These are phyloP conservation scores for Agraylea sexmaculata DNA, from an alignment of 1,140 invertebrate species.

Conservation along the genomic window DNA sequence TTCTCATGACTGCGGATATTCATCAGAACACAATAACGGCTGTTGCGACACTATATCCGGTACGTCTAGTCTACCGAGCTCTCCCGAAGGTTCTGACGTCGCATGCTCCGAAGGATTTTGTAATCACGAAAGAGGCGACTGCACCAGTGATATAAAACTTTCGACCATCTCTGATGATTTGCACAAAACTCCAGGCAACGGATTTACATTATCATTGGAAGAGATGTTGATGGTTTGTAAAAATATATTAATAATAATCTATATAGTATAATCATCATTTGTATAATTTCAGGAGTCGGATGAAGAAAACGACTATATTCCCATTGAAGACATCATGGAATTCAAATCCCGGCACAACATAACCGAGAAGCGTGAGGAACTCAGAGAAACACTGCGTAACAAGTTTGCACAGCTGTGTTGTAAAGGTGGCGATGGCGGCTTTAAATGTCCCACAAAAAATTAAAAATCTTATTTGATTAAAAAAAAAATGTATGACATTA, in stretches of 20 bases:
- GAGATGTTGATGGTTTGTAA: conserved; percentile 57
- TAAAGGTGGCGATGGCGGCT: conserved; percentile 33
- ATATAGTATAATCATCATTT: conserved; percentile 14
- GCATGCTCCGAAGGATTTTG: conserved; percentile 75
- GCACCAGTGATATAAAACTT: conserved; percentile 27
- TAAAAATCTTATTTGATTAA: conserved; percentile 8
- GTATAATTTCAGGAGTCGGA: conserved; percentile 55
- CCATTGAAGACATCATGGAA: conserved; percentile 70
- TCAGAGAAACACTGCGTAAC: conserved; percentile 67
- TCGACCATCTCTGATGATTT: conserved; percentile 32
- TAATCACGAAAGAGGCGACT: conserved; percentile 54
- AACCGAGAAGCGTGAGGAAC: conserved; percentile 64
- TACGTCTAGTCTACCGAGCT: conserved; percentile 59
- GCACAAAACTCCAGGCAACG: conserved; percentile 33
- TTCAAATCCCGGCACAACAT: conserved; percentile 69
- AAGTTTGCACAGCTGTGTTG: conserved; percentile 69
- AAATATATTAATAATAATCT: conserved; percentile 6
- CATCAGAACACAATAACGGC: conserved; percentile 63
- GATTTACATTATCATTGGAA: conserved; percentile 45
- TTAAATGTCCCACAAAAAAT: too few relatives aligned
- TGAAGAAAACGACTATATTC: conserved; percentile 66
- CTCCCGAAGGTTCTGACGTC: conserved; percentile 72
- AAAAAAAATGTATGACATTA: neutral
- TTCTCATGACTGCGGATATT: conserved; percentile 75
- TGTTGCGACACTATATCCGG: conserved; percentile 48